phyloP scores from a whole-genome alignment of 2,797 vertebrate species.

The Diceros bicornis region DNA sequence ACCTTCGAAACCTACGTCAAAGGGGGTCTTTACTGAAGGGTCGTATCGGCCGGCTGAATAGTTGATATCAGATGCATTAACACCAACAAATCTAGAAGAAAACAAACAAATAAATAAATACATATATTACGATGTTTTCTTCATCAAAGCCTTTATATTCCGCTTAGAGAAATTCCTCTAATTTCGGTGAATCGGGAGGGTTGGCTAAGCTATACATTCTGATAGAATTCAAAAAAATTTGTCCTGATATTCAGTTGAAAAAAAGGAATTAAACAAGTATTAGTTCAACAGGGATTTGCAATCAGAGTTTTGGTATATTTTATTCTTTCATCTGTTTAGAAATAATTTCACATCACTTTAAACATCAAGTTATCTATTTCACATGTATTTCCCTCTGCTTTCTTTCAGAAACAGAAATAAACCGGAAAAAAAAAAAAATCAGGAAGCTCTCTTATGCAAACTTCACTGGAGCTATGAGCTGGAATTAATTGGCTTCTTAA shows the following conservation, averaged over 20 bases:
- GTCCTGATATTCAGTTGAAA: neutral
- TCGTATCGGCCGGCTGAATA: slow-evolving; percentile 95
- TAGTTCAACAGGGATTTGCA: slow-evolving; percentile 36
- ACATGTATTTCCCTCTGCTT: neutral
- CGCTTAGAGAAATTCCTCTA: neutral
- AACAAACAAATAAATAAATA: slow-evolving; percentile 81
- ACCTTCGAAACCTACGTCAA: slow-evolving; percentile 95
- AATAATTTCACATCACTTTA: slow-evolving; percentile 48
- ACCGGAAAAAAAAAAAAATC: neutral
- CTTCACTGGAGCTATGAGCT: slow-evolving; percentile 42
- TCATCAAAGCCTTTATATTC: neutral
- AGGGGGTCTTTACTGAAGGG: slow-evolving; percentile 92
- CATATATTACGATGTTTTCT: slow-evolving; percentile 79
- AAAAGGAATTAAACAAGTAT: neutral
- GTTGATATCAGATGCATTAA: slow-evolving; percentile 98
- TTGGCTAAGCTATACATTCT: neutral
- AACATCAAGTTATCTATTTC: slow-evolving; percentile 29
- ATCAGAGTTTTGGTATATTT: slow-evolving; percentile 57
- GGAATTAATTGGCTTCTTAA: slow-evolving; percentile 80
- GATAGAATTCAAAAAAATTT: neutral
- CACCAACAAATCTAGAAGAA: slow-evolving; percentile 94
- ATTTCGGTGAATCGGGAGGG: neutral
- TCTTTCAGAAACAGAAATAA: slow-evolving; percentile 32
- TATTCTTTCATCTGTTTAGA: slow-evolving; percentile 54
- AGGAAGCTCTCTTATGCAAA: slow-evolving; percentile 27